These are phyloP conservation scores for Drosophila imparisetae DNA, from an alignment of 2,888 invertebrate species.

Conservation along the genomic window DNA sequence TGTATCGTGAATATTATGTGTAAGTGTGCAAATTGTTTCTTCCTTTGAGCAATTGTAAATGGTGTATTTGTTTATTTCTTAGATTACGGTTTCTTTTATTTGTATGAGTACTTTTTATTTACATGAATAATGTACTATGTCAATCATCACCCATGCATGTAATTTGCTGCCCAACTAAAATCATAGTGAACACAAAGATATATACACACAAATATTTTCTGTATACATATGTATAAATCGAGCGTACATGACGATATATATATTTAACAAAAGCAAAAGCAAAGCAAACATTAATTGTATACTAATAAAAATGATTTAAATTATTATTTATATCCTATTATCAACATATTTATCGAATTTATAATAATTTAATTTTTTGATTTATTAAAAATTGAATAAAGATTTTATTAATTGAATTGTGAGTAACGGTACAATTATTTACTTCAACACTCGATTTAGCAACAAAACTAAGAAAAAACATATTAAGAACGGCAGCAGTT, in stretches of 20 bases:
- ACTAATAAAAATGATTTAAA: slow-evolving; percentile 70
- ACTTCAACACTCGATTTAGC: not conserved
- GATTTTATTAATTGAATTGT: slow-evolving; percentile 74
- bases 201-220: slow-evolving; percentile 78
- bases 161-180: slow-evolving; percentile 64
- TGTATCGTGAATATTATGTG: slow-evolving; percentile 47
- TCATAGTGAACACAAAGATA: slow-evolving; percentile 76
- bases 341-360: slow-evolving; percentile 78
- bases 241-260: slow-evolving; percentile 38
- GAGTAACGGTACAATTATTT: not conserved
- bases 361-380: slow-evolving; percentile 69
- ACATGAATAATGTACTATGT: slow-evolving; percentile 21
- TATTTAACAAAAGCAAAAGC: slow-evolving; percentile 14
- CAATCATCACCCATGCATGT: slow-evolving; percentile 51
- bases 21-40: slow-evolving; percentile 59
- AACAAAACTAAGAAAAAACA: not conserved
- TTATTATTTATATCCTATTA: slow-evolving; percentile 76
- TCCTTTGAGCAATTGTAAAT: slow-evolving; percentile 55
- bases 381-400: slow-evolving; percentile 77
- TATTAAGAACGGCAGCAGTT: not conserved
- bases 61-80: slow-evolving; percentile 50
- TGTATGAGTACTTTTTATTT: slow-evolving; percentile 44
- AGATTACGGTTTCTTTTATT: slow-evolving; percentile 32
- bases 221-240: slow-evolving; percentile 27
- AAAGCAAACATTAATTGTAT: slow-evolving; percentile 63